Base-by-base conservation (phyloP, 2,113 vertebrate species). In the Gasterosteus aculeatus region DNA sequence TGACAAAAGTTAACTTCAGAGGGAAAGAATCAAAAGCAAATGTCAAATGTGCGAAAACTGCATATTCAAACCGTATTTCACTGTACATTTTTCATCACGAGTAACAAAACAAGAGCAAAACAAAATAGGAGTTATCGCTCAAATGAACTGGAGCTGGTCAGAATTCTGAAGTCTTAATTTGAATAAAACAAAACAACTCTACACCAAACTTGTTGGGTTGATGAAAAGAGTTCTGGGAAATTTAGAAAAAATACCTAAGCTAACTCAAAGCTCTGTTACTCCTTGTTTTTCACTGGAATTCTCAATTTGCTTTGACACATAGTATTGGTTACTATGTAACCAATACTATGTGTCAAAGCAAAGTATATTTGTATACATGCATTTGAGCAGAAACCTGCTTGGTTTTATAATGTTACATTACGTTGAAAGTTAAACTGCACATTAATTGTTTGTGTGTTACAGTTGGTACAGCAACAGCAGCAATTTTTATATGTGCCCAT, bases 161-260 rank as follows among this genome's bases (percentile, higher is more conserved):
- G 42, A 10, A 31, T 77, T 64, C n/a, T n/a, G 53, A 69, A 58
- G 46, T 46, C 57, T 14, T 5, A 19, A 35, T 4, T 6, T 0
- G 2, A 68, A 38, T 16, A 47, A 0, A 53, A n/a, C 12, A 47
- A 1, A 53, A 29, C 5, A n/a, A 15, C 15, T n/a, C 22, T 0
- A 6, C 26, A 31, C 16, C 1, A 38, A 10, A 33, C 38, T 54
- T 51, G 11, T 4, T 54, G 15, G 6, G 33, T n/a, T n/a, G n/a
- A n/a, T 41, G 6, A 53, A 66, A 39, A 42, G 3, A 42, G 11
- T 61, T 77, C n/a, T 66, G 35, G 54, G 77, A 66, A 44, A 63
- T 72, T 29, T 67, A 60, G 22, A 44, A 39, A 51, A 26, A 26
- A 26, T 10, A 35, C 58, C 5, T 61, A 19, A 39, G 10, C 11